phyloP scores from a whole-genome alignment of 2,113 vertebrate genomes.

The Oreotragus oreotragus region DNA sequence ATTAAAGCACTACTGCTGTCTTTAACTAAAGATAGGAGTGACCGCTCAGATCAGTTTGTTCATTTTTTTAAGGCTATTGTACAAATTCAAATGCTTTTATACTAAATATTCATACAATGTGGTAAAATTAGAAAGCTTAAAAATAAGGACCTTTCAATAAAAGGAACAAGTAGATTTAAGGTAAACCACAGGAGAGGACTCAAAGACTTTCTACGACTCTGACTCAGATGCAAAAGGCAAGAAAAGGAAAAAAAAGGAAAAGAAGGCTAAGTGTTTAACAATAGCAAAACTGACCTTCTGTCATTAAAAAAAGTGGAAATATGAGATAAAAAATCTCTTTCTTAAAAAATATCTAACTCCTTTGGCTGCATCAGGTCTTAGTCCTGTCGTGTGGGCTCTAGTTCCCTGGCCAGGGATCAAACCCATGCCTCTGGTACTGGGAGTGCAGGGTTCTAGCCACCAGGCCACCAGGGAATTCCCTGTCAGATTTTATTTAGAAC shows the following conservation, averaged over 20 bases:
- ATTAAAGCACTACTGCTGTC: slow-evolving; percentile 11
- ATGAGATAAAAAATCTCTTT: neutral
- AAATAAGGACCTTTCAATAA: slow-evolving; percentile 9
- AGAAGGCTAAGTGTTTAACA: neutral
- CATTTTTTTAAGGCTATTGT: neutral
- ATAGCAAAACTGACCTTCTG: neutral
- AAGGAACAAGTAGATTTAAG: neutral
- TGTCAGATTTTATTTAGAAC: neutral
- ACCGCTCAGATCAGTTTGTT: neutral
- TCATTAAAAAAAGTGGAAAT: neutral
- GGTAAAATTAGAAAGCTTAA: slow-evolving; percentile 28
- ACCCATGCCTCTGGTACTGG: neutral
- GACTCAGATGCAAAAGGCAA: neutral
- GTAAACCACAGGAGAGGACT: neutral
- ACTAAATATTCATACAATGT: slow-evolving; percentile 18
- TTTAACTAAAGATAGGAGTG: slow-evolving; percentile 9
- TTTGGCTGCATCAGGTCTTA: neutral
- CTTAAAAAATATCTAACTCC: too few relatives aligned
- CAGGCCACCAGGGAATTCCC: neutral
- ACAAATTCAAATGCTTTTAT: neutral
- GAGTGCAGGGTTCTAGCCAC: neutral
- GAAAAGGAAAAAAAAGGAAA: neutral
- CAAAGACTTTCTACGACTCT: neutral
- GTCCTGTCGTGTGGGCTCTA: neutral
- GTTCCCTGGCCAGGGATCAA: neutral